Base-by-base conservation (phyloP, 37 sponge, comb jelly and placozoan species). In the Chondrilla cf. caribensis region DNA sequence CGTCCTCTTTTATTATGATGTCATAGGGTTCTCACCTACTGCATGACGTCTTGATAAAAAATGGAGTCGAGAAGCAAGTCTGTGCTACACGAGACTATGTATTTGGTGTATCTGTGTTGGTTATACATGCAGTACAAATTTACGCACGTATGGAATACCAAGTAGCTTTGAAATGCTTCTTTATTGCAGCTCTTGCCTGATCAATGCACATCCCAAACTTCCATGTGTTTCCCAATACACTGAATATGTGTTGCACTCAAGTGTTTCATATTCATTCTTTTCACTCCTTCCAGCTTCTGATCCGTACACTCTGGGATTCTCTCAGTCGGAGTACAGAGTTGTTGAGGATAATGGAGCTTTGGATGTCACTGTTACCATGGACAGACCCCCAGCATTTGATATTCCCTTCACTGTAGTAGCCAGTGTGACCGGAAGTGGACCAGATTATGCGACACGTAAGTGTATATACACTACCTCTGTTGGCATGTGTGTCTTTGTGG, bases 281-380 rank as follows among this genome's bases (percentile, higher is more conserved):
- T 47, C 51, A 6, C 6, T 47, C 51, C 35, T 29, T 73, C 21
- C 42, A 73, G 76, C 31, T 39, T 31, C 31, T 39, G 40, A 32
- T 4, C 76, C 76, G 8, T 39, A 73, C 42, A 25, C 1, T n/a
- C 38, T 73, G 43, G 18, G 21, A 22, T 73, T 73, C 41, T 15
- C 25, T 39, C 76, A 73, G 41, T 24, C 44, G 1, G 76, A 73
- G 76, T 73, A 39, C 24, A 39, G 76, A 73, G 76, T 73, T 31
- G 41, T 3, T 8, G 76, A 73, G 43, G 41, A 42, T 73, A 24
- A 17, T 40, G 76, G 76, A 36, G 76, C 9, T 1, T 17, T 73
- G 43, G 76, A 73, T 73, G 43, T 73, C 25, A 24, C 41, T 39
- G 44, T 73, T 14, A 42, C 24, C 21, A 19, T 73, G 21, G 41